A percentile compares a stretch with the other conserved stretches of the same genome.
These are phyloP conservation scores for Actinia equina DNA, from an alignment of 64 coral and sea anemone genomes.

Conservation along the genomic window DNA sequence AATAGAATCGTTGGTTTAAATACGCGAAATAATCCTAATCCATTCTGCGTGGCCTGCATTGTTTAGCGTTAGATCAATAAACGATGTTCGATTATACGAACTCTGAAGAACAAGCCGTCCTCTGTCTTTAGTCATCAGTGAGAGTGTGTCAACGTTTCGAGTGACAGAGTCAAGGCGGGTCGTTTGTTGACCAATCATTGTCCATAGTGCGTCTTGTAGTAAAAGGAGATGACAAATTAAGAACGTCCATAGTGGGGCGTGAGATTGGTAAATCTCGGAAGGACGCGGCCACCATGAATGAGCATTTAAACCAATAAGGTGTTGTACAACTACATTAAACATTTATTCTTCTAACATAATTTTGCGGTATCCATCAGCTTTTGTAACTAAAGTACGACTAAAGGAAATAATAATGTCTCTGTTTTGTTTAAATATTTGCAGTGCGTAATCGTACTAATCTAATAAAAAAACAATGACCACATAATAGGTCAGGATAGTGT, in stretches of 20 bases:
- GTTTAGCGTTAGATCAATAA: slow-evolving; percentile 32
- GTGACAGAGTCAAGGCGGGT: slow-evolving; percentile 56
- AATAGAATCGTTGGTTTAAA: slow-evolving; percentile 95
- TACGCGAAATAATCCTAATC: slow-evolving; percentile 76
- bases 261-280: slow-evolving; percentile 37
- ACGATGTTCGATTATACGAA: background rate
- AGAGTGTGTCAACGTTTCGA: slow-evolving; percentile 30
- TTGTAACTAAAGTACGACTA: background rate
- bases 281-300: slow-evolving; percentile 13
- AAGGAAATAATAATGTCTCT: slow-evolving; percentile 15
- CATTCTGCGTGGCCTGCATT: slow-evolving; percentile 88
- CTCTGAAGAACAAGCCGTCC: slow-evolving; percentile 28
- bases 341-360: background rate
- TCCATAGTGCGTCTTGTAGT: slow-evolving; percentile 22
- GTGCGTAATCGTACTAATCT: slow-evolving; percentile 41
- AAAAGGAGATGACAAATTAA: slow-evolving; percentile 71
- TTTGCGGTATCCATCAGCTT: slow-evolving; percentile 2
- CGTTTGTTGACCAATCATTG: slow-evolving; percentile 49
- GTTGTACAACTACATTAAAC: background rate
- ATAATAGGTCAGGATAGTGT: background rate
- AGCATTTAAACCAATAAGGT: background rate
- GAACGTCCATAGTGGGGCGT: slow-evolving; percentile 46
- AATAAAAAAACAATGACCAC: slow-evolving; percentile 54
- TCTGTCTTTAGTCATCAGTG: background rate
- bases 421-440: slow-evolving; percentile 60